Conservation (phyloP, 1,140 invertebrate genomes). For the Pararge aegeria region DNA sequence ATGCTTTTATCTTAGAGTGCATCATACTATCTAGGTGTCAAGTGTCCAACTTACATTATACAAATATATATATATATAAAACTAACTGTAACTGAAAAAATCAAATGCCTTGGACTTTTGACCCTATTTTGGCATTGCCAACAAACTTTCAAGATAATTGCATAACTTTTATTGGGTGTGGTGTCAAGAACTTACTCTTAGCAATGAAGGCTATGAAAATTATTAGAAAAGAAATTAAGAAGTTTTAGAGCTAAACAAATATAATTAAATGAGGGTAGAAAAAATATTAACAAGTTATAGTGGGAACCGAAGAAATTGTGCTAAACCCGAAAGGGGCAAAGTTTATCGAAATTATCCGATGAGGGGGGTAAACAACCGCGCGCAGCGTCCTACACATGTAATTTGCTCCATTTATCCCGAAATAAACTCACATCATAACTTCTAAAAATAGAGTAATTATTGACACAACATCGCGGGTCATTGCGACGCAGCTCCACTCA, state of each 20-base stretch:
- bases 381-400: constrained; percentile 41
- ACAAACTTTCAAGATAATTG: not conserved
- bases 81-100: not conserved
- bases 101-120: not conserved
- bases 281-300: not conserved
- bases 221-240: constrained; percentile 8
- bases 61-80: too few relatives aligned
- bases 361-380: constrained; percentile 43
- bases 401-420: constrained; percentile 53
- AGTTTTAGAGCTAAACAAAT: too few relatives aligned
- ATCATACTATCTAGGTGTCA: too few relatives aligned
- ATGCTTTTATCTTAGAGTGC: too few relatives aligned
- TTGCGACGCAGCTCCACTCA: constrained; percentile 23
- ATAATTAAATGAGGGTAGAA: constrained; percentile 20
- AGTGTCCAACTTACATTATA: too few relatives aligned
- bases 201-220: not conserved
- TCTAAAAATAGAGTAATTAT: constrained; percentile 58
- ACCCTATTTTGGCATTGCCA: not conserved
- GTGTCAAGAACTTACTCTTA: not conserved
- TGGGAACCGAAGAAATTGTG: constrained; percentile 7
- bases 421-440: constrained; percentile 52
- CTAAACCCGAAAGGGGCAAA: constrained; percentile 12
- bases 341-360: constrained; percentile 16
- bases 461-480: constrained; percentile 41
- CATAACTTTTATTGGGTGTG: not conserved